Evolutionary conservation across 1,140 invertebrate genomes (phyloP).

Genomic region (Hyposmocoma kahamanoa): DNA sequence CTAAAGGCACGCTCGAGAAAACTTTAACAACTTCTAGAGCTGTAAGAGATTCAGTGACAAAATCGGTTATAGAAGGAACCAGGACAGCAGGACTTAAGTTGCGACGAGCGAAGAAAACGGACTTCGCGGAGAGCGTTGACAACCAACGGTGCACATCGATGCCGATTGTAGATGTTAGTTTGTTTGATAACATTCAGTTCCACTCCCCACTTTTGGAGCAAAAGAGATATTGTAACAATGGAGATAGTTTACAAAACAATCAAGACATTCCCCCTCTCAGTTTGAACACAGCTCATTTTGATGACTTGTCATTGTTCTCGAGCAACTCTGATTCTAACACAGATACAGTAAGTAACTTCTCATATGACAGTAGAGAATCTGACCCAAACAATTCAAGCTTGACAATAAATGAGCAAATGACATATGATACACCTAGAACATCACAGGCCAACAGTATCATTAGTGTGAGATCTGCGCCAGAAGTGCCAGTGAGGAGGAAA

Average conservation of each 20-base stretch:
- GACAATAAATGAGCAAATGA: conserved; percentile 29
- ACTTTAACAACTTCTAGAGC: conserved; percentile 50
- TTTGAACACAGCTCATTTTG: conserved; percentile 39
- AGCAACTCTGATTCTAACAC: conserved; percentile 50
- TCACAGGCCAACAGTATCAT: conserved; percentile 42
- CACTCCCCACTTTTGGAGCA: conserved; percentile 57
- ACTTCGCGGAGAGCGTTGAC: conserved; percentile 27
- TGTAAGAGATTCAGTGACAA: conserved; percentile 52
- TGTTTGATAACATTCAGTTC: conserved; percentile 65
- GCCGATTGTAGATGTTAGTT: conserved; percentile 53
- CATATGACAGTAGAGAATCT: conserved; percentile 45
- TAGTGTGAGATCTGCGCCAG: conserved; percentile 34
- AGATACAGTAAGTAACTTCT: conserved; percentile 48
- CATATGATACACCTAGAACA: conserved; percentile 49
- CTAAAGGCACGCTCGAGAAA: conserved; percentile 60
- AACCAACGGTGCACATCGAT: conserved; percentile 49
- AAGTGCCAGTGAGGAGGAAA: conserved; percentile 43
- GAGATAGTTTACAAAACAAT: conserved; percentile 10
- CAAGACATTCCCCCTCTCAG: conserved; percentile 30
- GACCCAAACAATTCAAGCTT: conserved; percentile 30
- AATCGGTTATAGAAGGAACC: conserved; percentile 55
- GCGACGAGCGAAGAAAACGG: conserved; percentile 34
- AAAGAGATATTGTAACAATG: conserved; percentile 37
- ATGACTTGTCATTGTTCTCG: conserved; percentile 57
- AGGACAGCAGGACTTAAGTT: conserved; percentile 45